Percentiles rank a stretch among this genome's conserved stretches.
phyloP scores from a whole-genome alignment of 2,113 vertebrate genomes.

The Sterrhoptilus dennistouni region DNA sequence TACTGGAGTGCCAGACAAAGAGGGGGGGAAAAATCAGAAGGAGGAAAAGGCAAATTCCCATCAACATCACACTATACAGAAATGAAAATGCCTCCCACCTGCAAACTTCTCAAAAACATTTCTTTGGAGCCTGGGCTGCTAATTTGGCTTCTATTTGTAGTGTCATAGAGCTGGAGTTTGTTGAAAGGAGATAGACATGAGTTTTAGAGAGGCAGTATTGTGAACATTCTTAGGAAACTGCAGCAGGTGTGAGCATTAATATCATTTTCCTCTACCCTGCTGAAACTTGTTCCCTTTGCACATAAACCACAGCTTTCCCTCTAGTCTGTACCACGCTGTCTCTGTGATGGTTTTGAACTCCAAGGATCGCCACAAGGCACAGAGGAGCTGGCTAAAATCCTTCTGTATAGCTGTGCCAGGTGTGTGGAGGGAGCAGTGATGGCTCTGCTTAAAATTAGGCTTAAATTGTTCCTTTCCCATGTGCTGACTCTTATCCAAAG shows the following conservation, averaged over 20 bases:
- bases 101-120: constrained; percentile 16
- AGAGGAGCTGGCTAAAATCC: background rate
- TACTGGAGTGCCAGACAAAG: background rate
- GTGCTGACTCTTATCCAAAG: background rate
- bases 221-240: background rate
- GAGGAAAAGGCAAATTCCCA: constrained; percentile 6
- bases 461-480: constrained; percentile 41
- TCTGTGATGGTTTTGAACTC: background rate
- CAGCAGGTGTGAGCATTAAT: background rate
- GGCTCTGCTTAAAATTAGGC: constrained; percentile 16
- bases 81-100: constrained; percentile 15
- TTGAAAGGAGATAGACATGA: background rate
- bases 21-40: background rate
- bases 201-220: background rate
- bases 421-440: background rate
- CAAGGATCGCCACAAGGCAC: background rate
- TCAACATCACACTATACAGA: background rate
- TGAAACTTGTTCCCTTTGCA: background rate
- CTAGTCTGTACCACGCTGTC: background rate
- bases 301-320: constrained; percentile 13
- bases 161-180: background rate
- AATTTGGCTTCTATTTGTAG: background rate
- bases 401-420: constrained; percentile 5
- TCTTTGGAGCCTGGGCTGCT: background rate
- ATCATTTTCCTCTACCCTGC: background rate